Conservation (phyloP, 2,113 vertebrate genomes). For the Ailurus styani region DNA sequence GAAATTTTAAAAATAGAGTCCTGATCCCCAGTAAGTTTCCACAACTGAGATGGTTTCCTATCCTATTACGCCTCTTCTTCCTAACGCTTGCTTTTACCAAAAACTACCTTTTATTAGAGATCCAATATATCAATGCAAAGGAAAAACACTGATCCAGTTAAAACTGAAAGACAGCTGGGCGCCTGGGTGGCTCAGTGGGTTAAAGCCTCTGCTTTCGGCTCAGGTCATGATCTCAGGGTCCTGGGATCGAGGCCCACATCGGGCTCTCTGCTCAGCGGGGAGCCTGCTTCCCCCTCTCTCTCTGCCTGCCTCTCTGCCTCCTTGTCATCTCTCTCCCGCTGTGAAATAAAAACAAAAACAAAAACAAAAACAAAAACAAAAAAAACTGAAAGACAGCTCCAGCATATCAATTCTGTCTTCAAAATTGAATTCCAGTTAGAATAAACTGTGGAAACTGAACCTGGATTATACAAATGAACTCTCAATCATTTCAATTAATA, state of each 20-base stretch:
- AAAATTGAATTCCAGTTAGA: constrained; percentile 63
- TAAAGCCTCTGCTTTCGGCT: no score
- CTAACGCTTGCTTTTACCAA: neutral
- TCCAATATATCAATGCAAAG: constrained; percentile 41
- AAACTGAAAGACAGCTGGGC: no score
- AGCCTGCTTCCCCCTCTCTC: no score
- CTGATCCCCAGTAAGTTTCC: neutral
- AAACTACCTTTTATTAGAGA: neutral
- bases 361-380: no score
- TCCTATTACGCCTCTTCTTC: neutral
- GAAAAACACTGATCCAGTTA: constrained; percentile 54
- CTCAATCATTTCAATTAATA: constrained; percentile 63
- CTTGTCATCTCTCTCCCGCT: no score
- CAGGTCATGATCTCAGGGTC: no score
- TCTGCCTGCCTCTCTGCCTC: no score
- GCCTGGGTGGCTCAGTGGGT: no score
- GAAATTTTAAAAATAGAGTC: neutral
- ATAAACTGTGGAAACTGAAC: constrained; percentile 14
- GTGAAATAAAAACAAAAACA: no score
- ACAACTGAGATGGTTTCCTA: neutral
- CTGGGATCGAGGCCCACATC: no score
- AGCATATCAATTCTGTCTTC: constrained; percentile 44
- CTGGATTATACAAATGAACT: constrained; percentile 8
- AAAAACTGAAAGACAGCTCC: neutral
- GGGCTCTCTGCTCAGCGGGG: no score